These are phyloP conservation scores for Solen grandis DNA, from an alignment of 1,140 invertebrate genomes.

Conservation along the genomic window DNA sequence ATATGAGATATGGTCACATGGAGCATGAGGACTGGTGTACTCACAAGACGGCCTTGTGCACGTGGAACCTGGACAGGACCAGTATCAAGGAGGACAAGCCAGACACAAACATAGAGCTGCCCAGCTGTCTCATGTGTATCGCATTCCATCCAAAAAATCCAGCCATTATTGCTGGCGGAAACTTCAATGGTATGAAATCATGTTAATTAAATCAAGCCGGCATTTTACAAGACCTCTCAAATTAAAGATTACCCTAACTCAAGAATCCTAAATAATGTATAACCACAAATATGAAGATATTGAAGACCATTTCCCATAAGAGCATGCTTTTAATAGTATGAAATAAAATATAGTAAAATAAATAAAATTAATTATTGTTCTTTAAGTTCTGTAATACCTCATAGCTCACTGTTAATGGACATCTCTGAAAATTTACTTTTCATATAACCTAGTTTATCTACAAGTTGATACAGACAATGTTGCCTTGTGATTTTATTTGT, in stretches of 20 bases:
- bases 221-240: no score
- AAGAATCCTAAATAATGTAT: no score
- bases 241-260: no score
- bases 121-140: conserved; percentile 79
- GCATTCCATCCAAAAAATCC: conserved; percentile 80
- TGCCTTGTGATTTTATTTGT: no score
- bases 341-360: no score
- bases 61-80: conserved; percentile 79
- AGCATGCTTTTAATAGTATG: background rate
- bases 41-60: conserved; percentile 77
- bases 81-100: conserved; percentile 78
- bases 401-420: no score
- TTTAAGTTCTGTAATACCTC: no score
- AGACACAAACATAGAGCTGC: conserved; percentile 76
- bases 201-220: no score
- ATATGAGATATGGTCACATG: conserved; percentile 75
- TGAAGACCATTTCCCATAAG: background rate
- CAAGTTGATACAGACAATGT: no score
- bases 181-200: conserved; percentile 79
- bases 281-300: background rate
- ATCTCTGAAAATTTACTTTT: no score
- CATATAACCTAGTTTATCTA: no score
- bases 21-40: conserved; percentile 81
- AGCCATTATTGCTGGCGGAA: conserved; percentile 78
- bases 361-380: no score